A percentile compares a stretch with the other conserved stretches of the same genome.
Evolutionary conservation across 2,797 vertebrate species (phyloP).

Genomic region (Heterohyrax brucei): DNA sequence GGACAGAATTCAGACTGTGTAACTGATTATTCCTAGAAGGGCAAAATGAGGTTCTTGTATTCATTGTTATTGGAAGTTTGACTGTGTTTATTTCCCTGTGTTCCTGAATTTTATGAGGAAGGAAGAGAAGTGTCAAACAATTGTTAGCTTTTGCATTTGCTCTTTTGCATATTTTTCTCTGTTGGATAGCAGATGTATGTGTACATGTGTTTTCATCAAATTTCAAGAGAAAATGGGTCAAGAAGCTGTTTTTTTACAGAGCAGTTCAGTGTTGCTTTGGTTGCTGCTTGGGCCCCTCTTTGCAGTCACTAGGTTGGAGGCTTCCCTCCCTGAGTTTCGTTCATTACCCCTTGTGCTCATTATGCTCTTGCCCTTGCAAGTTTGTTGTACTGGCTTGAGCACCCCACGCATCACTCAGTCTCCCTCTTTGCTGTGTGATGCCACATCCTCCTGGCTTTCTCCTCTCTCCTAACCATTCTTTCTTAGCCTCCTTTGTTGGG

Average conservation of each 20-base stretch:
- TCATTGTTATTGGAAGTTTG: constrained; percentile 33
- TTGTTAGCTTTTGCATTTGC: constrained; percentile 30
- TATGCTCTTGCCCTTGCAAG: background rate
- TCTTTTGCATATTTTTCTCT: constrained; percentile 47
- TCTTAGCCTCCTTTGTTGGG: background rate
- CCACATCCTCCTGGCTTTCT: background rate
- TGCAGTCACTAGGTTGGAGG: background rate
- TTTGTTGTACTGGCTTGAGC: background rate
- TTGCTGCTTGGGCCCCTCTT: background rate
- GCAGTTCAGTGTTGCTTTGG: background rate
- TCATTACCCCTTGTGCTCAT: background rate
- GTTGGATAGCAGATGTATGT: background rate
- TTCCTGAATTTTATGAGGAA: constrained; percentile 33
- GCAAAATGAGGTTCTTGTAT: constrained; percentile 33
- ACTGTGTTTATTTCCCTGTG: constrained; percentile 29
- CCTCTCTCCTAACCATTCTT: background rate
- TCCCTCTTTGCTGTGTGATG: background rate
- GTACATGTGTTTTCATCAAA: background rate
- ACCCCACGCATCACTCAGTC: background rate
- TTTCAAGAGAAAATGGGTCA: constrained; percentile 47
- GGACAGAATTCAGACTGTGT: constrained; percentile 32
- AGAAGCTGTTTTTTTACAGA: constrained; percentile 49
- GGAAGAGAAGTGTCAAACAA: constrained; percentile 4
- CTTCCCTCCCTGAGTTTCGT: background rate
- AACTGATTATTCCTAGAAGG: constrained; percentile 40